Evolutionary conservation across 2,888 invertebrate genomes (phyloP).

Genomic region (Temnothorax ravouxi): DNA sequence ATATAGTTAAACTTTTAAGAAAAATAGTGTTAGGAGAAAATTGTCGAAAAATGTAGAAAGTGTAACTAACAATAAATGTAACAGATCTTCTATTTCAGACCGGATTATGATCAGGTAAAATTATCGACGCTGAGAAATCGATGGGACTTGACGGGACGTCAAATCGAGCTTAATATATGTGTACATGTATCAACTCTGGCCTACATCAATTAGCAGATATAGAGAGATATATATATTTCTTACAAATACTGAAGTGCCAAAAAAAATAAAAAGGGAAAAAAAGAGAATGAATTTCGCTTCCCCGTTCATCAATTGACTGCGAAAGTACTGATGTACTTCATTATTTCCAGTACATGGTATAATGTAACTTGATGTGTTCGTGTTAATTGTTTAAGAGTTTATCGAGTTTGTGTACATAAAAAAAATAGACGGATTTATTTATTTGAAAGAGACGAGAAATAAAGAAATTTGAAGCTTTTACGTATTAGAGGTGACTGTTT

Average conservation of each 20-base stretch:
- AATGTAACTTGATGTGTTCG: conserved; percentile 71
- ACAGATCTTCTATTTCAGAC: not conserved
- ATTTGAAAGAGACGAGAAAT: not conserved
- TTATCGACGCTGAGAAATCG: conserved; percentile 25
- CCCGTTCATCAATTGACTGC: conserved; percentile 59
- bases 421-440: conserved; percentile 27
- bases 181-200: conserved; percentile 65
- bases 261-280: not conserved
- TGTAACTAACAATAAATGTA: conserved; percentile 1
- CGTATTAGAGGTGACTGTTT: conserved; percentile 16
- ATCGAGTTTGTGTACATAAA: conserved; percentile 38
- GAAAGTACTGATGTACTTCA: conserved; percentile 60
- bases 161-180: conserved; percentile 72
- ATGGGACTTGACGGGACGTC: conserved; percentile 64
- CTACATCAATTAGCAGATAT: conserved; percentile 62
- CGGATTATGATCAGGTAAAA: conserved; percentile 10
- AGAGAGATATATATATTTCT: conserved; percentile 56
- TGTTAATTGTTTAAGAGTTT: conserved; percentile 62
- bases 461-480: not conserved
- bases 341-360: conserved; percentile 60
- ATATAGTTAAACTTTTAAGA: not conserved
- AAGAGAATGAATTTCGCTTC: conserved; percentile 59
- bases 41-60: not conserved
- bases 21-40: not conserved
- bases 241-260: conserved; percentile 67